Percentiles rank a stretch among this genome's conserved stretches.
Conservation (phyloP, 2,888 invertebrate species). For the Leptura quadrifasciata region DNA sequence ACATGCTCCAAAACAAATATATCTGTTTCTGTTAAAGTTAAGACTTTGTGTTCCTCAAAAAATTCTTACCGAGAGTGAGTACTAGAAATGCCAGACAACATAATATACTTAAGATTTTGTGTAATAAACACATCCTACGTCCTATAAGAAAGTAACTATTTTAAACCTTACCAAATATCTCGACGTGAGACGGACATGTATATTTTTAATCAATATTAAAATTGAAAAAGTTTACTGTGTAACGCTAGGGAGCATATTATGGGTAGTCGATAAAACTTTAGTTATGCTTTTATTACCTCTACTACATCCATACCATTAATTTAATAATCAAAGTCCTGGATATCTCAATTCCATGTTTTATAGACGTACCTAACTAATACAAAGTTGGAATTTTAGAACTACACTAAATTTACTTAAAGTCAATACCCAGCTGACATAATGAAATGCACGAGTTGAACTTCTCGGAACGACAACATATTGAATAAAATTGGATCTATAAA, state of each 20-base stretch:
- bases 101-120: no score
- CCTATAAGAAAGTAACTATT: no score
- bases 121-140: no score
- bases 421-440: background rate
- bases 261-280: constrained; percentile 23
- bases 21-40: no score
- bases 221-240: constrained; percentile 6
- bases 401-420: background rate
- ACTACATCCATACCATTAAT: constrained; percentile 17
- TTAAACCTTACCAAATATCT: no score
- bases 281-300: constrained; percentile 12
- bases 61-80: no score
- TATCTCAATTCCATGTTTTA: constrained; percentile 27
- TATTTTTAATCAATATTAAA: constrained; percentile 1
- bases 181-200: background rate
- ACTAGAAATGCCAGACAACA: no score
- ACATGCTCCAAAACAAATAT: no score
- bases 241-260: constrained; percentile 3
- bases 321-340: constrained; percentile 24
- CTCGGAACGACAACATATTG: no score
- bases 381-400: constrained; percentile 11
- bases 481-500: no score
- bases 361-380: constrained; percentile 5
- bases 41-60: no score
- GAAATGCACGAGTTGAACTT: no score